Evolutionary conservation across 2,888 invertebrate genomes (phyloP).

Genomic region (Entomobrya proxima): DNA sequence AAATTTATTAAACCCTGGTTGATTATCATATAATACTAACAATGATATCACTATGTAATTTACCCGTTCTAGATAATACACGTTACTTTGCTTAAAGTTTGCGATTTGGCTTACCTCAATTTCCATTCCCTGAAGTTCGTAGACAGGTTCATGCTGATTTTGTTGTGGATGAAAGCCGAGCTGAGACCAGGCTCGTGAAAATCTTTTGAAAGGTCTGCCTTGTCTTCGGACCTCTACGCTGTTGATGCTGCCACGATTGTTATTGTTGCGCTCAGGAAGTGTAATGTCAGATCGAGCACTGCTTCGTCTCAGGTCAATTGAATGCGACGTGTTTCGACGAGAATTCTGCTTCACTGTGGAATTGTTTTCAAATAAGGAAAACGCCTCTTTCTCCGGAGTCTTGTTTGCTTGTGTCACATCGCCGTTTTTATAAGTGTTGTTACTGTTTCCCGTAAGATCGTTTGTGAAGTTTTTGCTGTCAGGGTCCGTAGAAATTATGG

Average conservation of each 20-base stretch:
- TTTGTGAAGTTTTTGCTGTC: not conserved
- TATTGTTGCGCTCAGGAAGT: slow-evolving; percentile 42
- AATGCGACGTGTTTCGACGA: slow-evolving; percentile 44
- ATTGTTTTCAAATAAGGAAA: not conserved
- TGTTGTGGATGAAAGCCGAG: slow-evolving; percentile 62
- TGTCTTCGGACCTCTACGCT: slow-evolving; percentile 71
- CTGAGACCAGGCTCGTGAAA: slow-evolving; percentile 71
- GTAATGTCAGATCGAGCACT: slow-evolving; percentile 25
- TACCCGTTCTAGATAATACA: too few species aligned
- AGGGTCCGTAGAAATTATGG: not conserved
- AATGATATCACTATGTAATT: too few species aligned
- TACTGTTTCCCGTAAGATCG: not conserved
- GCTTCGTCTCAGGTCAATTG: slow-evolving; percentile 42
- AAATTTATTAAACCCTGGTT: too few species aligned
- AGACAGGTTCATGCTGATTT: slow-evolving; percentile 48
- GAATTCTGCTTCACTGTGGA: not conserved
- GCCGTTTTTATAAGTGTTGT: not conserved
- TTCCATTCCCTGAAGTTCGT: slow-evolving; percentile 71
- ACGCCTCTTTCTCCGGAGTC: not conserved
- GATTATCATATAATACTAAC: too few species aligned
- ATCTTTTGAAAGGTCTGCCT: slow-evolving; percentile 69
- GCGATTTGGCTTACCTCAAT: slow-evolving; percentile 67
- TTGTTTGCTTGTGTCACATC: not conserved
- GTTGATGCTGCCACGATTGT: slow-evolving; percentile 43
- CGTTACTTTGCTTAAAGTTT: too few species aligned